Base-by-base conservation (phyloP, 2,888 invertebrate species). In the Lamellibrachia satsuma region DNA sequence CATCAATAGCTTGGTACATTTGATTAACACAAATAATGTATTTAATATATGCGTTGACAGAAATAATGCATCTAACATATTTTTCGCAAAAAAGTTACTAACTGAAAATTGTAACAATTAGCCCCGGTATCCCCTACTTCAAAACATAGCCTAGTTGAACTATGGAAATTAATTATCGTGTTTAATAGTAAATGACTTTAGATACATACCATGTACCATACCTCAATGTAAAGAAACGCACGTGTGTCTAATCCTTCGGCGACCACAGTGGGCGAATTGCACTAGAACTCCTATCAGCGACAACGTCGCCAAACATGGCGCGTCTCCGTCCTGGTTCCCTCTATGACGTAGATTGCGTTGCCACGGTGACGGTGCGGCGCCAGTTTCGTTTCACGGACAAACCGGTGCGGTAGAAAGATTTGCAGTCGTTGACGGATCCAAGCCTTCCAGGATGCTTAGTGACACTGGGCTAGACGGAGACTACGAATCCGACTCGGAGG, bases 381-480 rank as follows among this genome's bases (percentile, higher is more conserved):
- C 75, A 75, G 15, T 75, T 75, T 75, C 75, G 75, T 39, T 75
- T n/a, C 75, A 75, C 75, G 75, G 75, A 75, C 75, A 75, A 75
- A 75, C 75, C 75, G 75, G n/a, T 75, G 4, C 75, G 75, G n/a
- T 75, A 22, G 22, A 15, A 75, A n/a, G 22, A 75, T 75, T 75
- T 75, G 75, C 75, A 75, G 22, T 75, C 15, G 15, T 75, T 3
- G 15, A 22, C 22, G 22, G 6, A 75, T 22, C 75, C 75, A 22
- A 75, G 22, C 75, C 75, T 75, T 75, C 75, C 75, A 75, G 0
- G 75, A 75, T 75, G 75, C 0, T 75, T 75, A 6, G 4, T n/a
- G 15, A 75, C 6, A 22, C 75, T 15, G n/a, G 22, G n/a, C 4
- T 75, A 6, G 75, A 75, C 3, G 75, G 75, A 75, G 75, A 75